phyloP scores from a whole-genome alignment of 2,797 vertebrate species.

The Phalanger gymnotis region DNA sequence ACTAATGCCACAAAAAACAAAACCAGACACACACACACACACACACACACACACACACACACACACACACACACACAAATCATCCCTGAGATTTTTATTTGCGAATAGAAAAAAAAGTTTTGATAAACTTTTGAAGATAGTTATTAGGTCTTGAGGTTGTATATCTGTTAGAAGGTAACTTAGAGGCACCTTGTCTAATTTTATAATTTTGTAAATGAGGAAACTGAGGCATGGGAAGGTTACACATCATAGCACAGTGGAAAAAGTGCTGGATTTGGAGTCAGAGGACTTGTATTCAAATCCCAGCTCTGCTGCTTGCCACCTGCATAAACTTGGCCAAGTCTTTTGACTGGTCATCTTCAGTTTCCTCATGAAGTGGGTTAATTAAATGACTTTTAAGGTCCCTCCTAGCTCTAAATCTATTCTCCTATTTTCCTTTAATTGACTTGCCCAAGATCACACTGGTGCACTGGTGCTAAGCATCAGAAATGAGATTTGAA shows the following conservation, averaged over 20 bases:
- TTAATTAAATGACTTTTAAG: background rate
- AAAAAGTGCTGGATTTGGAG: background rate
- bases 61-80: background rate
- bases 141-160: background rate
- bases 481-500: background rate
- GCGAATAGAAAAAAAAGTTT: background rate
- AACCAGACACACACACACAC: background rate
- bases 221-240: background rate
- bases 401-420: background rate
- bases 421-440: background rate
- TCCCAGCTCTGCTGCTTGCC: background rate
- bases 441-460: background rate
- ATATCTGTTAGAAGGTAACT: background rate
- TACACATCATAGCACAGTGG: no score
- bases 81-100: background rate
- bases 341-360: background rate
- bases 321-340: background rate
- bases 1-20: conserved; percentile 4
- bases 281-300: background rate
- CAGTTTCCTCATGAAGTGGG: background rate
- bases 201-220: background rate
- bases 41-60: background rate
- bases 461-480: background rate
- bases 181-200: background rate
- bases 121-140: background rate